These are phyloP conservation scores for Tadarida brasiliensis DNA, from an alignment of 2,797 vertebrate species.

Conservation along the genomic window DNA sequence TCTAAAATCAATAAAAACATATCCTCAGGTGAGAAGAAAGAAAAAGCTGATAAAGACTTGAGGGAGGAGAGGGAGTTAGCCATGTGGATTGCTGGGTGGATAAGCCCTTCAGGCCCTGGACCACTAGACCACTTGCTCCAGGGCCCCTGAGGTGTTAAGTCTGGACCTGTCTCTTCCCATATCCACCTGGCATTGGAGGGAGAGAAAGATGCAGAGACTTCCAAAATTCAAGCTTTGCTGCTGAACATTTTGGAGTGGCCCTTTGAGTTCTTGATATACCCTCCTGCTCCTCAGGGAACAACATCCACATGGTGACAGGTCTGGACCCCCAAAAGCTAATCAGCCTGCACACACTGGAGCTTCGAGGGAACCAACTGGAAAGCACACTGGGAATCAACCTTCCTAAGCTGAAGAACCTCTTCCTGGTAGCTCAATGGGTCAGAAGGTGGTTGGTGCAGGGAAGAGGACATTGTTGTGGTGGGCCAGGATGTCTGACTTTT, in stretches of 20 bases:
- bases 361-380: constrained; percentile 92
- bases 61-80: background rate
- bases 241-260: background rate
- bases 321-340: constrained; percentile 88
- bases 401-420: constrained; percentile 92
- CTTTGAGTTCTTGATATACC: background rate
- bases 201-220: background rate
- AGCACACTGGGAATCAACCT: constrained; percentile 92
- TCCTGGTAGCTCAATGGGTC: constrained; percentile 89
- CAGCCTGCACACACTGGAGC: constrained; percentile 92
- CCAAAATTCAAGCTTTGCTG: background rate
- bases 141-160: background rate
- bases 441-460: background rate
- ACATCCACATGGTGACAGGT: constrained; percentile 87
- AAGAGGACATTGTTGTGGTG: background rate
- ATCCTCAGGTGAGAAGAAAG: too few relatives aligned
- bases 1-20: too few relatives aligned
- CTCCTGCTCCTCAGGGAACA: constrained; percentile 89
- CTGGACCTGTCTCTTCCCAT: background rate
- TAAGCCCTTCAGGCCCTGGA: background rate
- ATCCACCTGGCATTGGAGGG: background rate
- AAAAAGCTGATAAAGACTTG: too few relatives aligned
- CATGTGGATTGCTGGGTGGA: background rate
- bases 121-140: background rate
- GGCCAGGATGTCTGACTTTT: background rate